These are phyloP conservation scores for Poeciliopsis infans DNA, from an alignment of 2,797 vertebrate species.

Conservation along the genomic window DNA sequence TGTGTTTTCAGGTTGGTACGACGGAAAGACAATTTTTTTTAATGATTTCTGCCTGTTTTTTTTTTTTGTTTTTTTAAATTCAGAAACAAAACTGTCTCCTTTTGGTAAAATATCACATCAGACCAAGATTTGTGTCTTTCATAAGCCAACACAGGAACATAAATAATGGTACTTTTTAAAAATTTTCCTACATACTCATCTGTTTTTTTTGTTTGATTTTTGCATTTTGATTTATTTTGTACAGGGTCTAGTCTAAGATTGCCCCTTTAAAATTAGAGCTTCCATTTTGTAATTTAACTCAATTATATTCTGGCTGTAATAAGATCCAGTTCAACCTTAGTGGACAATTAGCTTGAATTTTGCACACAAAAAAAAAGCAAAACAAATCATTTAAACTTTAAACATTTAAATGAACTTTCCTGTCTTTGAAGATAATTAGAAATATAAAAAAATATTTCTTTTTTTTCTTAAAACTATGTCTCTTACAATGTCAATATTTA, in stretches of 20 bases:
- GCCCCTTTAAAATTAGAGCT: constrained; percentile 52
- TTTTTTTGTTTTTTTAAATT: constrained; percentile 63
- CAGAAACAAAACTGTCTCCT: constrained; percentile 64
- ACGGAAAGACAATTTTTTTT: constrained; percentile 59
- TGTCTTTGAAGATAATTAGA: background rate
- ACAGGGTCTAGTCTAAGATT: constrained; percentile 62
- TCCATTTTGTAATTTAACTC: constrained; percentile 31
- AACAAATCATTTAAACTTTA: background rate
- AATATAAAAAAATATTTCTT: no score
- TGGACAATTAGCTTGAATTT: constrained; percentile 25
- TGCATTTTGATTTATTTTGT: constrained; percentile 68
- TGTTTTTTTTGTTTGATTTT: background rate
- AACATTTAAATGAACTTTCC: constrained; percentile 5
- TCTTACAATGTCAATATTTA: background rate
- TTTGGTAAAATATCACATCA: constrained; percentile 58
- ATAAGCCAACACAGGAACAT: constrained; percentile 53
- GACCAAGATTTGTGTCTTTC: constrained; percentile 44
- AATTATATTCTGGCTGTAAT: constrained; percentile 43
- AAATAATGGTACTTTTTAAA: constrained; percentile 49
- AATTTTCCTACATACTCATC: constrained; percentile 51
- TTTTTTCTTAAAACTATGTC: background rate
- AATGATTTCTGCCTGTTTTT: constrained; percentile 70
- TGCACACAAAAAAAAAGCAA: constrained; percentile 8
- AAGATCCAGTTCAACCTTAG: constrained; percentile 44
- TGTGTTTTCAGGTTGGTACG: constrained; percentile 62